Evolutionary conservation across 2,888 invertebrate species (phyloP).

Genomic region (Drosophila subquinaria): DNA sequence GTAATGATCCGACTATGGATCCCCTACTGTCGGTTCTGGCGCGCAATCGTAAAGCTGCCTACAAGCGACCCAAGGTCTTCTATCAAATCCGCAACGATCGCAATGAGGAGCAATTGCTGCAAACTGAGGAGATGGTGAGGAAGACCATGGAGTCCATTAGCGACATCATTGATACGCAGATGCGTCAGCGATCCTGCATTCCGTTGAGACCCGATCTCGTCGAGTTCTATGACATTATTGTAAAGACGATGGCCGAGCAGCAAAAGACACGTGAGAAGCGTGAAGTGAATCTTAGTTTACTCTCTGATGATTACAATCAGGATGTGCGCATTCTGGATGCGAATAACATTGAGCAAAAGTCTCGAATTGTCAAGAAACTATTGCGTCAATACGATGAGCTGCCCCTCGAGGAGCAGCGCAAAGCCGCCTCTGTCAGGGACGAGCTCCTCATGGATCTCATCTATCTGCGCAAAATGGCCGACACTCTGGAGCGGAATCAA

Average conservation of each 20-base stretch:
- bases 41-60: conserved; percentile 61
- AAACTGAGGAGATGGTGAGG: conserved; percentile 78
- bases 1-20: conserved; percentile 73
- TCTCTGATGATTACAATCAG: conserved; percentile 48
- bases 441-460: conserved; percentile 76
- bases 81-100: conserved; percentile 66
- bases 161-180: conserved; percentile 82
- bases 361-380: conserved; percentile 82
- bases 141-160: conserved; percentile 80
- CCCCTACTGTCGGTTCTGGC: conserved; percentile 71
- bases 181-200: conserved; percentile 77
- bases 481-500: conserved; percentile 47
- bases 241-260: conserved; percentile 67
- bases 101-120: conserved; percentile 61
- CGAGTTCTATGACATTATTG: conserved; percentile 81
- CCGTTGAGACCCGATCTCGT: conserved; percentile 78
- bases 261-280: conserved; percentile 74
- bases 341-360: conserved; percentile 70
- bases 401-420: conserved; percentile 74
- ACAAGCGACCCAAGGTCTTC: conserved; percentile 39
- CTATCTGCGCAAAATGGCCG: conserved; percentile 66
- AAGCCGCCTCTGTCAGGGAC: conserved; percentile 64
- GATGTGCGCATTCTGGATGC: conserved; percentile 61
- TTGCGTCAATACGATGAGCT: conserved; percentile 81
- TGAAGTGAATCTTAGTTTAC: conserved; percentile 29